phyloP scores from a whole-genome alignment of 2,888 invertebrate species.

The Xylota segnis region DNA sequence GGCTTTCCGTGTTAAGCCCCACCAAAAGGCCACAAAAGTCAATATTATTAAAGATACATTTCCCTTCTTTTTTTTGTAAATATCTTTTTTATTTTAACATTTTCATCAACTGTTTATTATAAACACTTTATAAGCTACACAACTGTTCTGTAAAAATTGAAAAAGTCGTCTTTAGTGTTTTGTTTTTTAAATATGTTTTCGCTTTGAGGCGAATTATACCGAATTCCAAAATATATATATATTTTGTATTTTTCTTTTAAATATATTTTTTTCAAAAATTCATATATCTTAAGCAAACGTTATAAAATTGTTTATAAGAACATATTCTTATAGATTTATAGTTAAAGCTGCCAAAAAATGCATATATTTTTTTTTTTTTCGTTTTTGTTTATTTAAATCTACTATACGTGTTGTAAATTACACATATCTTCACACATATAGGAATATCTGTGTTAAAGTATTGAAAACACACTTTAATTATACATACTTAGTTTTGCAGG shows the following conservation, averaged over 20 bases:
- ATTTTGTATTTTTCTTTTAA: conserved; percentile 11
- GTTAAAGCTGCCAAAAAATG: conserved; percentile 23
- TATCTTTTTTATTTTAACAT: no score
- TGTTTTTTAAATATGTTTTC: conserved; percentile 33
- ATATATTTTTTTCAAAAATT: neutral
- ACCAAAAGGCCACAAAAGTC: no score
- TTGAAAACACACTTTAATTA: conserved; percentile 40
- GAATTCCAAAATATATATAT: conserved; percentile 26
- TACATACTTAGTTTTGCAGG: conserved; percentile 1
- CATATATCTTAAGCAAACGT: conserved; percentile 1
- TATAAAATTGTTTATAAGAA: conserved; percentile 8
- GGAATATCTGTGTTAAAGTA: conserved; percentile 34
- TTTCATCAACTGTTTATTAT: no score
- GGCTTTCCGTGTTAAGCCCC: no score
- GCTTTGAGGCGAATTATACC: conserved; percentile 17
- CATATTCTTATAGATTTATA: conserved; percentile 6
- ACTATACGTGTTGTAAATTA: conserved; percentile 61
- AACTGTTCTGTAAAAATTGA: neutral
- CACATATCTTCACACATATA: conserved; percentile 38
- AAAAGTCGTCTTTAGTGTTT: conserved; percentile 21
- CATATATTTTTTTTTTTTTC: conserved; percentile 1
- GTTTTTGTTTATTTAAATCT: conserved; percentile 27
- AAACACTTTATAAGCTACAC: neutral
- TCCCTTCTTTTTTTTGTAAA: no score
- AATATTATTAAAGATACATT: no score